Evolutionary conservation across 2,113 vertebrate species (phyloP).

Genomic region (Tychaedon coryphoeus): DNA sequence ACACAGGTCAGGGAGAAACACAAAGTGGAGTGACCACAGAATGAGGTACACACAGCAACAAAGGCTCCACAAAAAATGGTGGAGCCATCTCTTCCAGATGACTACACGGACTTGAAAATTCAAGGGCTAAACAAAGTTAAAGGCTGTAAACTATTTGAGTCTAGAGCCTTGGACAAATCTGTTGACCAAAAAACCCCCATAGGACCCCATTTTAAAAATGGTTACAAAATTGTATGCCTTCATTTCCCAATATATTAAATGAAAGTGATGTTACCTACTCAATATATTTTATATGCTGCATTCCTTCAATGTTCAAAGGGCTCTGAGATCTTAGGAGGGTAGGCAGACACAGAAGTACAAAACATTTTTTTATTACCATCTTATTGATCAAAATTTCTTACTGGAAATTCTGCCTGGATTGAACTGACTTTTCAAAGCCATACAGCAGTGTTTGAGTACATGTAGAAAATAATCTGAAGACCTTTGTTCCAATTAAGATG

Average conservation of each 20-base stretch:
- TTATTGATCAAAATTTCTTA: background rate
- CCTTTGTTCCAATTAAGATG: background rate
- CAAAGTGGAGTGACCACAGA: background rate
- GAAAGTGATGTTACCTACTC: background rate
- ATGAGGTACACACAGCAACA: background rate
- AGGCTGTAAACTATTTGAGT: background rate
- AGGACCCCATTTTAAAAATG: background rate
- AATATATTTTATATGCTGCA: background rate
- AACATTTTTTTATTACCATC: background rate
- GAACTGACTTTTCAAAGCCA: background rate
- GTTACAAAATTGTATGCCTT: background rate
- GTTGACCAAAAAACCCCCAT: rapidly evolving
- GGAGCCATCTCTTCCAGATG: background rate
- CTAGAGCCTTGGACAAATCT: background rate
- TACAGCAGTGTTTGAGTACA: background rate
- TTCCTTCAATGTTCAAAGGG: background rate
- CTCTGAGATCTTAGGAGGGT: background rate
- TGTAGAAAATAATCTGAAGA: background rate
- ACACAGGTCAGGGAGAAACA: background rate
- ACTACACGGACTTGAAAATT: background rate
- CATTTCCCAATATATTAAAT: background rate
- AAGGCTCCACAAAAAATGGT: background rate
- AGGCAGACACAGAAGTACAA: background rate
- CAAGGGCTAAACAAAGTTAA: background rate
- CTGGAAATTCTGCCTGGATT: background rate